These are phyloP conservation scores for Sylvietta virens DNA, from an alignment of 2,113 vertebrate genomes.

Conservation along the genomic window DNA sequence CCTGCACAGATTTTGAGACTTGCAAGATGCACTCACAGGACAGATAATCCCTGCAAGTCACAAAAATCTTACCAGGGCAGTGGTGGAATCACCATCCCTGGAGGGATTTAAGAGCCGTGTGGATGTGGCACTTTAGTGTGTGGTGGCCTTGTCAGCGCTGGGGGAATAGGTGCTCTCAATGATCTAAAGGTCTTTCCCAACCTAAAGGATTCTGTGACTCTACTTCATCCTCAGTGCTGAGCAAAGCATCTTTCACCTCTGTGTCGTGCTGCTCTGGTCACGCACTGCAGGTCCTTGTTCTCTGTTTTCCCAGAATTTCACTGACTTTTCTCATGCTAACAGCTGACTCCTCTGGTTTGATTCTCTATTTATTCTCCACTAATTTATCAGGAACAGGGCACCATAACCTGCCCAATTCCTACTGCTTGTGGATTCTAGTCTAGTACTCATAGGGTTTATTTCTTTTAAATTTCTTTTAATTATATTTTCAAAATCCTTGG, in stretches of 20 bases:
- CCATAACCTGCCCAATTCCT: too few relatives aligned
- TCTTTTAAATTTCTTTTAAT: not conserved
- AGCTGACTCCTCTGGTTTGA: not conserved
- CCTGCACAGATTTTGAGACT: not conserved
- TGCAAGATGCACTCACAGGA: not conserved
- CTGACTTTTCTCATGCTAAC: not conserved
- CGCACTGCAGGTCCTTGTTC: not conserved
- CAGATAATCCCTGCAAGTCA: not conserved
- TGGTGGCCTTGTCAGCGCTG: not conserved
- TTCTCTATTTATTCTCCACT: not conserved
- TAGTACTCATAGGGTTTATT: not conserved
- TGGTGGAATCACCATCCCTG: not conserved
- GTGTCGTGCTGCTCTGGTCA: not conserved
- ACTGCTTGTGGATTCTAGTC: not conserved
- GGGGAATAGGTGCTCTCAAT: not conserved
- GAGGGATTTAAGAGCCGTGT: not conserved
- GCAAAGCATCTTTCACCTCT: not conserved
- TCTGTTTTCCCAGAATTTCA: accelerated
- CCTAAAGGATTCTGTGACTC: not conserved
- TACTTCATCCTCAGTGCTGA: not conserved
- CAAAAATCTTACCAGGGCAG: too few relatives aligned
- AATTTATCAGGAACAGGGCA: not conserved
- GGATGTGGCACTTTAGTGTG: not conserved
- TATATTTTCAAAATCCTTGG: not conserved
- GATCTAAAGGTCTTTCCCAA: not conserved